Conservation (phyloP, 2,888 invertebrate genomes). For the Ormyrus rosae region DNA sequence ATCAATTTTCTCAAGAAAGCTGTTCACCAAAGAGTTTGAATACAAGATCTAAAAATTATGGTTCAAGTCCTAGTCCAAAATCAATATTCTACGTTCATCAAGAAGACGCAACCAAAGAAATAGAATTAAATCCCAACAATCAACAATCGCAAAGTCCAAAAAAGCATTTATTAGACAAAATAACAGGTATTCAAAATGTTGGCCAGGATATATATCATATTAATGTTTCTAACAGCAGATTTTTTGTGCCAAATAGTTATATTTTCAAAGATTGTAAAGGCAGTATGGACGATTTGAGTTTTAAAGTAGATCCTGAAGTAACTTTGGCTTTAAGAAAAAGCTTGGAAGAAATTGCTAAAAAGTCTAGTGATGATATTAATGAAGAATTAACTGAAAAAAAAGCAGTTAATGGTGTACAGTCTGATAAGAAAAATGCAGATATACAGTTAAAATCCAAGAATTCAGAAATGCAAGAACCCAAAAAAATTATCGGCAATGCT, state of each 20-base stretch:
- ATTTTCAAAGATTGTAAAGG: slow-evolving; percentile 64
- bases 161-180: slow-evolving; percentile 61
- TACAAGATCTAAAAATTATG: slow-evolving; percentile 29
- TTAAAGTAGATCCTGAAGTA: slow-evolving; percentile 70
- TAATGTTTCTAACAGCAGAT: slow-evolving; percentile 69
- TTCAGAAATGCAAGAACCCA: slow-evolving; percentile 3
- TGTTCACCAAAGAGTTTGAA: slow-evolving; percentile 38
- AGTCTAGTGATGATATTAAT: slow-evolving; percentile 6
- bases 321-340: slow-evolving; percentile 62
- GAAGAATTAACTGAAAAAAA: too few relatives aligned
- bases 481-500: slow-evolving; percentile 1
- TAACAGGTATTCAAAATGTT: slow-evolving; percentile 64
- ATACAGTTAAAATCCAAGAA: slow-evolving; percentile 5
- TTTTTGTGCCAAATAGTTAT: slow-evolving; percentile 70
- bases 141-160: slow-evolving; percentile 35
- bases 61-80: slow-evolving; percentile 9
- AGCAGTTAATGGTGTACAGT: too few relatives aligned
- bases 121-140: slow-evolving; percentile 1
- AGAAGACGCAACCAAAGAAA: slow-evolving; percentile 5
- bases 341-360: slow-evolving; percentile 59
- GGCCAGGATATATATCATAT: slow-evolving; percentile 58
- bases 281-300: slow-evolving; percentile 69
- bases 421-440: too few relatives aligned
- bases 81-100: slow-evolving; percentile 17
- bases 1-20: slow-evolving; percentile 34